Evolutionary conservation across 2,113 vertebrate species (phyloP).

Genomic region (Colius striatus): DNA sequence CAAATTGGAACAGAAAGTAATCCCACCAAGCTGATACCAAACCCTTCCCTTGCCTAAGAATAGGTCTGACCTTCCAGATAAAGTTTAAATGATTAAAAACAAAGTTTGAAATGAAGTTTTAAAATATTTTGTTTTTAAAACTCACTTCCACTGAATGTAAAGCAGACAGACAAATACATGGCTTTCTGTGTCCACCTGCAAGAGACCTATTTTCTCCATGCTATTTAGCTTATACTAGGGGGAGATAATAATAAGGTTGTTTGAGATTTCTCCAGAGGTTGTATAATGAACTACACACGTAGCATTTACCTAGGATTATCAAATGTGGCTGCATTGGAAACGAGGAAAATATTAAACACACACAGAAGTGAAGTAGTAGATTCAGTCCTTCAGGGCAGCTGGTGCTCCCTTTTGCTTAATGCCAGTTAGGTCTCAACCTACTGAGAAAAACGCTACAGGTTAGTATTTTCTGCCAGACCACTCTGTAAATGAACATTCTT

Average conservation of each 20-base stretch:
- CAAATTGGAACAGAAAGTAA: slow-evolving; percentile 1
- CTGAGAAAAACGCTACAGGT: background rate
- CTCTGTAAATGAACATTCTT: background rate
- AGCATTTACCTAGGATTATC: slow-evolving; percentile 12
- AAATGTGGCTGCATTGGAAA: background rate
- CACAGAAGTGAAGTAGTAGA: background rate
- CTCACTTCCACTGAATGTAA: background rate
- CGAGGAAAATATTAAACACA: background rate
- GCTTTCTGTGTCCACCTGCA: background rate
- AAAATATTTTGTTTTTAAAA: background rate
- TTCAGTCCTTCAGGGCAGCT: background rate
- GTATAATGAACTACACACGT: background rate
- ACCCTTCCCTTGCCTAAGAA: background rate
- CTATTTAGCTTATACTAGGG: background rate
- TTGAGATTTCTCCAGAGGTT: background rate
- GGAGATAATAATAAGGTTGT: background rate
- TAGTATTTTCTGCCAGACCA: background rate
- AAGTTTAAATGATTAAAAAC: background rate
- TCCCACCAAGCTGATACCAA: background rate
- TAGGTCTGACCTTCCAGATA: background rate
- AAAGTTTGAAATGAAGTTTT: background rate
- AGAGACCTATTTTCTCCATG: background rate
- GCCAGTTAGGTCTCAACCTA: background rate
- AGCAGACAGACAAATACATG: background rate
- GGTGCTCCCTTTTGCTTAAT: background rate